Conservation (phyloP, 1,140 invertebrate species). For the Drosophila murphyi region DNA sequence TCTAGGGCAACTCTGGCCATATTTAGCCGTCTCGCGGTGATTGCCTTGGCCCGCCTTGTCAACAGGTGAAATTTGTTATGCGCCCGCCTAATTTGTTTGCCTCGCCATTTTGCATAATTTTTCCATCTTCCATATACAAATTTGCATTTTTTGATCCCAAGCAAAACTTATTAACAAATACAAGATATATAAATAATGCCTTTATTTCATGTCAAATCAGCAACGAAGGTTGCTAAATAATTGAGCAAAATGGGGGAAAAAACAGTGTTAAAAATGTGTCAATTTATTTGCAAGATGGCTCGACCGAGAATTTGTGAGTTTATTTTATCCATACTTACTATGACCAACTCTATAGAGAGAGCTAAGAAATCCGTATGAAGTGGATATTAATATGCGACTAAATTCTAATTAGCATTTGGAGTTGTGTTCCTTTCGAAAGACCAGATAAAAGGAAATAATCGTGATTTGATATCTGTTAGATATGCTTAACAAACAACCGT, state of each 20-base stretch:
- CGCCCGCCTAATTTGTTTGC: slow-evolving; percentile 65
- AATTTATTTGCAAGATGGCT: slow-evolving; percentile 3
- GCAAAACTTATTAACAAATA: slow-evolving; percentile 12
- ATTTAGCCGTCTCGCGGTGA: slow-evolving; percentile 48
- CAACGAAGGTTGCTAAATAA: slow-evolving; percentile 66
- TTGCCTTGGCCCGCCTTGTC: slow-evolving; percentile 68
- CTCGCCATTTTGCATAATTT: slow-evolving; percentile 65
- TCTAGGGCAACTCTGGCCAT: slow-evolving; percentile 67
- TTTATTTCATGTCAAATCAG: slow-evolving; percentile 66
- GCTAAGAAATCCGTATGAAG: too few species aligned
- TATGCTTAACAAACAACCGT: too few species aligned
- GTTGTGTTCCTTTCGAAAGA: too few species aligned
- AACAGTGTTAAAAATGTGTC: slow-evolving; percentile 19
- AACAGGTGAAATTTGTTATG: slow-evolving; percentile 72
- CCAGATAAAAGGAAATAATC: too few species aligned
- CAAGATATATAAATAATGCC: slow-evolving; percentile 53
- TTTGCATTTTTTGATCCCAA: slow-evolving; percentile 59
- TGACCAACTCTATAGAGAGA: too few species aligned
- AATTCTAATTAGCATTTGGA: too few species aligned
- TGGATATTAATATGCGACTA: too few species aligned
- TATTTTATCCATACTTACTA: not conserved
- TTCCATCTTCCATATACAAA: slow-evolving; percentile 52
- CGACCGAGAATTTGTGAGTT: not conserved
- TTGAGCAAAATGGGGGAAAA: slow-evolving; percentile 40
- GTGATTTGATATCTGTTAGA: too few species aligned